A percentile compares a stretch with the other conserved stretches of the same genome.
Evolutionary conservation across 2,113 vertebrate species (phyloP).

Genomic region (Clarias magur): DNA sequence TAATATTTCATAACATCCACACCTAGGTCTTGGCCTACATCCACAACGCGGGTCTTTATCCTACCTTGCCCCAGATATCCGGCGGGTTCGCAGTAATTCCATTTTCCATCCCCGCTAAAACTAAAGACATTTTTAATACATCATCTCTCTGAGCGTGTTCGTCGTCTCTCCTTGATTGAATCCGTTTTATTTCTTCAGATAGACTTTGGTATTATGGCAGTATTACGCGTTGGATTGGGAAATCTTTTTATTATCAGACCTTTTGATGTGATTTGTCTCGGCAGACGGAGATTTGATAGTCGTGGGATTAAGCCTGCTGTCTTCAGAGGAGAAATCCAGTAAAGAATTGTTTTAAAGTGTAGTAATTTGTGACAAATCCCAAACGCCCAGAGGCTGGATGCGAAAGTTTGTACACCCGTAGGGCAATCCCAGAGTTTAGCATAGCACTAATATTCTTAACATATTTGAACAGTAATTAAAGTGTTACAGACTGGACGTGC

Average conservation of each 20-base stretch:
- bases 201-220: conserved; percentile 25
- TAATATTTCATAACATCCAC: conserved; percentile 35
- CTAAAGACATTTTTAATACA: conserved; percentile 64
- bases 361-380: conserved; percentile 41
- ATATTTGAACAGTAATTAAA: not conserved
- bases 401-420: not conserved
- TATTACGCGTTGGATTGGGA: not conserved
- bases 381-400: not conserved
- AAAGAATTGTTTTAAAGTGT: conserved; percentile 65
- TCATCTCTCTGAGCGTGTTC: conserved; percentile 64
- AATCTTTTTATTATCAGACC: conserved; percentile 33
- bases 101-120: conserved; percentile 70
- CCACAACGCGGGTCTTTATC: conserved; percentile 69
- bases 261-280: conserved; percentile 15
- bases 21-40: conserved; percentile 70
- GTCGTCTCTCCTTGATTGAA: conserved; percentile 73
- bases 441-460: too few relatives aligned
- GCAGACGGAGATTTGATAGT: conserved; percentile 66
- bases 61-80: conserved; percentile 71
- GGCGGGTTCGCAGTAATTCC: conserved; percentile 73
- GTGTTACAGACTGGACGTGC: not conserved
- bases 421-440: too few relatives aligned
- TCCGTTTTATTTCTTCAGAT: conserved; percentile 63
- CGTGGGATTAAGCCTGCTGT: conserved; percentile 65
- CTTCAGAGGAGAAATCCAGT: conserved; percentile 72